Conservation (phyloP, 2,888 invertebrate genomes). For the Andrena trimmerana region DNA sequence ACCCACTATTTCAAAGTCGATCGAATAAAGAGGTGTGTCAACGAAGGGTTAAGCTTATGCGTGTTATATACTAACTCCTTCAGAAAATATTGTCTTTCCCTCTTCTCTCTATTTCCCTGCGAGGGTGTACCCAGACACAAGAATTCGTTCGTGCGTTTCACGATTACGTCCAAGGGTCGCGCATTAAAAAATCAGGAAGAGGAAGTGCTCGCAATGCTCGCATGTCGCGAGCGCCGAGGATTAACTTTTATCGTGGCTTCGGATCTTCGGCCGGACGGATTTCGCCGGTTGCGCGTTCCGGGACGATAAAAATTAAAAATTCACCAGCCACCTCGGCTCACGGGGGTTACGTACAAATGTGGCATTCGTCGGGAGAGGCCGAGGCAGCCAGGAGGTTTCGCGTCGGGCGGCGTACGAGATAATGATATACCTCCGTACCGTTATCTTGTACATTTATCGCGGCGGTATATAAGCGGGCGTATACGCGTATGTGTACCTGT, state of each 20-base stretch:
- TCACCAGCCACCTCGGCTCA: slow-evolving; percentile 51
- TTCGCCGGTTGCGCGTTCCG: slow-evolving; percentile 58
- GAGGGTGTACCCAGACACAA: too few relatives aligned
- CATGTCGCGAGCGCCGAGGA: slow-evolving; percentile 40
- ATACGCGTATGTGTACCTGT: slow-evolving; percentile 49
- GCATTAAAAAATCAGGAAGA: slow-evolving; percentile 19
- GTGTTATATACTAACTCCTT: too few relatives aligned
- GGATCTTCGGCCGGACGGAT: slow-evolving; percentile 69
- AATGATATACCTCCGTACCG: slow-evolving; percentile 76
- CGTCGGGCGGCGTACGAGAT: slow-evolving; percentile 71
- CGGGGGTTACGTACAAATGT: slow-evolving; percentile 54
- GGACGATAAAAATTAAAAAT: slow-evolving; percentile 76
- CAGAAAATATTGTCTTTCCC: too few relatives aligned
- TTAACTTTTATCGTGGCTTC: slow-evolving; percentile 64
- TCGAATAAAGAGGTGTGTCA: too few relatives aligned
- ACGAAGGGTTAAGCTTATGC: too few relatives aligned
- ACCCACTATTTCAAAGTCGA: too few relatives aligned
- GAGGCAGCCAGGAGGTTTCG: slow-evolving; percentile 62
- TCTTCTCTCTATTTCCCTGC: too few relatives aligned
- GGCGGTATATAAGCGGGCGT: slow-evolving; percentile 61
- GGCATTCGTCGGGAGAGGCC: slow-evolving; percentile 27
- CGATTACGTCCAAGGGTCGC: slow-evolving; percentile 28
- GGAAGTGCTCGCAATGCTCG: slow-evolving; percentile 42
- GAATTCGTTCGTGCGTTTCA: slow-evolving; percentile 18
- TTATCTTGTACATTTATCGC: slow-evolving; percentile 80